Evolutionary conservation across 30 jellyfish, hydroid and myxozoan genomes (phyloP), one percentile per base, ranked within the genome.

Genomic region (Aurelia sp.): DNA sequence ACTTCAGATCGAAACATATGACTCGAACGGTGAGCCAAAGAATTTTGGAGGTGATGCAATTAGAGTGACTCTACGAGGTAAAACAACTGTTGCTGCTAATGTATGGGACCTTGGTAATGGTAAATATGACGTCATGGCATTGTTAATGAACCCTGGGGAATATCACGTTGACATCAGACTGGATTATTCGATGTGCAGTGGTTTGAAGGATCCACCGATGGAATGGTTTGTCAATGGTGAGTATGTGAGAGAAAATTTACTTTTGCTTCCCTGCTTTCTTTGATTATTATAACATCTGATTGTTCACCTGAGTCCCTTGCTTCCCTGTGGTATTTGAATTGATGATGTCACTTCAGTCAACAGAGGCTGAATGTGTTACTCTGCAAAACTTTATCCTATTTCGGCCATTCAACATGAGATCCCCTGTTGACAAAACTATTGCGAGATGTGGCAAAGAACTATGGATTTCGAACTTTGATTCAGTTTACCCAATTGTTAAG

Each of bases 201-300:
- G 98, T 4, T 51, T 94, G 64, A 83, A 78, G 52, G 98, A 94
- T 76, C 98, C 98, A 59, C 97, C 97, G 30, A 88, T 88, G 78
- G 96, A 94, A 67, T 94, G 98, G 98, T 94, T 88, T 71, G 91
- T 88, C 53, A 88, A 88, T 72, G 97, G 98, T 94, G 74, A 48
- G 88, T 44, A 44, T 7, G 55, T 3, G 2, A 44, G 55, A 1
- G 13, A 0, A 44, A 2, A 44, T 7, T 44, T 44, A 44, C 13
- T 44, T 12, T 44, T 9, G 55, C 7, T 5, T 44, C 2, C 2
- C 7, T 9, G 15, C 9, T 10, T 44, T 44, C 55, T 44, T 44
- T 44, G 13, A 44, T 0, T 44, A 7, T 2, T 0, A 44, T 5
- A 7, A 44, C 55, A 44, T 44, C 55, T 0, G 33, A 27, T 2